phyloP scores from a whole-genome alignment of 2,888 invertebrate genomes.

The Eueremaeus valkanovi region DNA sequence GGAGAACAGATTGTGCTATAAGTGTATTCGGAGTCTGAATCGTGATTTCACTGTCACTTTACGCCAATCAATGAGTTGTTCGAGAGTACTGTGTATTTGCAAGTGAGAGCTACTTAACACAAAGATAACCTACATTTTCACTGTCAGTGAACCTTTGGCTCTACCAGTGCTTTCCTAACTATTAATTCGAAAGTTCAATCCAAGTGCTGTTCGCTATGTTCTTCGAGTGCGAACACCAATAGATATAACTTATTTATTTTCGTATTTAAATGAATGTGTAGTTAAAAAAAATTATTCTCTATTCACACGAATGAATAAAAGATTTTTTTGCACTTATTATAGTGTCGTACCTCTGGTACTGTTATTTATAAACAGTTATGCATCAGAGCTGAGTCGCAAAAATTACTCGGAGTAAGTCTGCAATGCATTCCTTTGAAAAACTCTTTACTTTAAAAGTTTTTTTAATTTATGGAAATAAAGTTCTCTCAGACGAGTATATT shows the following conservation, averaged over 20 bases:
- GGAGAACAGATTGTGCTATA: too few relatives aligned
- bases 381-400: not conserved
- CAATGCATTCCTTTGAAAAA: not conserved
- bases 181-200: not conserved
- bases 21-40: not conserved
- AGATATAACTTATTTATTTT: not conserved
- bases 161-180: not conserved
- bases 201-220: constrained; percentile 8
- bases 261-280: too few relatives aligned
- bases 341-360: not conserved
- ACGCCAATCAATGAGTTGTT: constrained; percentile 26
- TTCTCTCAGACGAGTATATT: too few relatives aligned
- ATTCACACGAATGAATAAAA: not conserved
- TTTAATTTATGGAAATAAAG: too few relatives aligned
- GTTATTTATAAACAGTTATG: not conserved
- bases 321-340: not conserved
- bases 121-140: constrained; percentile 29
- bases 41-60: constrained; percentile 24
- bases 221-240: not conserved
- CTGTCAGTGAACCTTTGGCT: constrained; percentile 25
- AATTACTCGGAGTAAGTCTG: constrained; percentile 22
- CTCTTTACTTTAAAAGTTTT: too few relatives aligned
- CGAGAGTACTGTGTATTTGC: not conserved
- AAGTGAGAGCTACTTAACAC: constrained; percentile 22
- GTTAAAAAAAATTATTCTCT: too few relatives aligned